phyloP scores from a whole-genome alignment of 2,888 invertebrate species.

The Limnephilus lunatus region DNA sequence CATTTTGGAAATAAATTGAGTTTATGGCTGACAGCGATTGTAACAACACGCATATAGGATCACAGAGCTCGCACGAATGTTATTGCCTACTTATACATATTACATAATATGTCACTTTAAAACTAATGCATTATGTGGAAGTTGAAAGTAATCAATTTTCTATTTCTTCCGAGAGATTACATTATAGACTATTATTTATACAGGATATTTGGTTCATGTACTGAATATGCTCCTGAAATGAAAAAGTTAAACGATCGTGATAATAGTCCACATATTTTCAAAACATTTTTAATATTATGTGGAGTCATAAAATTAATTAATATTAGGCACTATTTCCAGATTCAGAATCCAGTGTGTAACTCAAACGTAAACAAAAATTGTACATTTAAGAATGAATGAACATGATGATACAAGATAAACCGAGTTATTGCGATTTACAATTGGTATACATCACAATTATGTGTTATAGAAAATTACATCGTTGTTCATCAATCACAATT shows the following conservation, averaged over 20 bases:
- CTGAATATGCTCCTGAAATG: too few relatives aligned
- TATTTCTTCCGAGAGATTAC: background rate
- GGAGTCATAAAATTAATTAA: too few relatives aligned
- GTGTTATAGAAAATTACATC: background rate
- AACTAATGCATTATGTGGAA: background rate
- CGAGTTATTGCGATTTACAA: background rate
- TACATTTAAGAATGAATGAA: too few relatives aligned
- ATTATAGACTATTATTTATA: background rate
- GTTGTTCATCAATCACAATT: background rate
- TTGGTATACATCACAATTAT: background rate
- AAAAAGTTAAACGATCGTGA: too few relatives aligned
- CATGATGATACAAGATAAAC: too few relatives aligned
- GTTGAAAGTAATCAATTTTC: background rate
- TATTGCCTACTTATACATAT: background rate
- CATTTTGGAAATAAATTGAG: background rate
- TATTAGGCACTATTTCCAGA: too few relatives aligned
- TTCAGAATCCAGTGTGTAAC: too few relatives aligned
- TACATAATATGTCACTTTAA: background rate
- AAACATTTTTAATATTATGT: too few relatives aligned
- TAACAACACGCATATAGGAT: background rate
- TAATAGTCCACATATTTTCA: too few relatives aligned
- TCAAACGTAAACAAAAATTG: too few relatives aligned
- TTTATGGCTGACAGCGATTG: background rate
- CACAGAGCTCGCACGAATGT: background rate
- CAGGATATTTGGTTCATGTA: too few relatives aligned